Evolutionary conservation across 2,888 invertebrate species (phyloP), one percentile per base, ranked within the genome.

Genomic region (Melitaea athalia): DNA sequence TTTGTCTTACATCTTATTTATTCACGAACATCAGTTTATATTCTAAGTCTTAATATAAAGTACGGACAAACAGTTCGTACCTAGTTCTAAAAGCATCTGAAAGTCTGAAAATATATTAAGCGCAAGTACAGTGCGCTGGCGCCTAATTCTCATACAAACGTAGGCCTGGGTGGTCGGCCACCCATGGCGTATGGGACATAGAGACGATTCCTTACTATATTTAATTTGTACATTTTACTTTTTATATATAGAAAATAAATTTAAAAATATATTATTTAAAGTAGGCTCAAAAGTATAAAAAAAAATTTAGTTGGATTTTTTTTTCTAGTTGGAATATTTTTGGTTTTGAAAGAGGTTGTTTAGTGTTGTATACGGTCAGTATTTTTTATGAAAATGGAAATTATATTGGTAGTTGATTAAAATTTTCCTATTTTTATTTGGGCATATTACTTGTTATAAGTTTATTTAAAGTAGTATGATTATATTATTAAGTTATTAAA

Each of bases 101-200:
- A 57, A 60, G 71, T 68, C 52, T 61, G 43, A 62, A 62, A 62
- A 61, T 59, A 67, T 62, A 45, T 45, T 55, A 42, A 42, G 24
- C 50, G 11, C 31, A 68, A 24, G 59, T 64, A 63, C 64, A 63
- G 47, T 67, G 76, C 72, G 71, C 74, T 72, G 78, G 78, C 78
- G 78, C 77, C 77, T 79, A 79, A 77, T 76, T 77, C 75, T 73
- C 76, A 72, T 72, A 68, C 74, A 72, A 72, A 75, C 59, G 57
- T 15, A 59, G 65, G 70, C 75, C 76, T 85, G 89, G 89, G 90
- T 89, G 90, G 90, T 86, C 90, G 85, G 74, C 91, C 91, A 90
- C 91, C 89, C 90, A 89, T 79, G 68, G 76, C 67, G 78, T 75
- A 67, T 59, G 76, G 74, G 50, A 72, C 52, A 55, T 81, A 76